Evolutionary conservation across 2,888 invertebrate genomes (phyloP).

Genomic region (Ectropis crepuscularia): DNA sequence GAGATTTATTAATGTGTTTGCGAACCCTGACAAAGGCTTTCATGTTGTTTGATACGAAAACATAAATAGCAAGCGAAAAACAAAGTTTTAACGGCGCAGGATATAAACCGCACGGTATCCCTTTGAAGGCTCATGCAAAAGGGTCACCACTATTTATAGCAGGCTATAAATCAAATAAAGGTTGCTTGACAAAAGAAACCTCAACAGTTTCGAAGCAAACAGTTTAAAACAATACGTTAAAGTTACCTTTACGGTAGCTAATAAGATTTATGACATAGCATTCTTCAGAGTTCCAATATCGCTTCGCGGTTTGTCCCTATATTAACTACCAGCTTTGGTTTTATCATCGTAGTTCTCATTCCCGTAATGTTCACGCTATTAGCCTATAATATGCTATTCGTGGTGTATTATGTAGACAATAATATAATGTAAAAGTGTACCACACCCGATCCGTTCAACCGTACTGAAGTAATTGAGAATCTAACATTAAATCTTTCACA

Average conservation of each 20-base stretch:
- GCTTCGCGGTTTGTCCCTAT: no score
- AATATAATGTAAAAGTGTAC: no score
- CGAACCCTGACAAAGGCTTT: slow-evolving; percentile 47
- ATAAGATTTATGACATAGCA: no score
- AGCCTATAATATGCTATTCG: no score
- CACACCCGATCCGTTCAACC: no score
- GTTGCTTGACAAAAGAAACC: slow-evolving; percentile 37
- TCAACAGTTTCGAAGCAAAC: slow-evolving; percentile 25
- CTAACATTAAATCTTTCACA: no score
- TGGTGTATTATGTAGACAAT: no score
- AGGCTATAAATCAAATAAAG: slow-evolving; percentile 40
- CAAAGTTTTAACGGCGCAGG: slow-evolving; percentile 48
- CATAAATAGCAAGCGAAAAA: slow-evolving; percentile 59
- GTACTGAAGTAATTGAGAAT: no score
- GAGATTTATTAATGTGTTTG: slow-evolving; percentile 71
- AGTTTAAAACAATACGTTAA: slow-evolving; percentile 17
- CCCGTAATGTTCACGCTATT: no score
- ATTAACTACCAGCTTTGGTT: no score
- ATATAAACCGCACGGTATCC: slow-evolving; percentile 45
- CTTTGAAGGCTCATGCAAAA: slow-evolving; percentile 48
- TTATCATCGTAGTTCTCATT: no score
- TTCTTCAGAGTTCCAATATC: no score
- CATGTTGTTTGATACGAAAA: slow-evolving; percentile 49
- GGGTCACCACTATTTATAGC: slow-evolving; percentile 45
- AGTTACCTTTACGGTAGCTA: not conserved